Evolutionary conservation across 2,797 vertebrate genomes (phyloP).

Genomic region (Halcyon badia): DNA sequence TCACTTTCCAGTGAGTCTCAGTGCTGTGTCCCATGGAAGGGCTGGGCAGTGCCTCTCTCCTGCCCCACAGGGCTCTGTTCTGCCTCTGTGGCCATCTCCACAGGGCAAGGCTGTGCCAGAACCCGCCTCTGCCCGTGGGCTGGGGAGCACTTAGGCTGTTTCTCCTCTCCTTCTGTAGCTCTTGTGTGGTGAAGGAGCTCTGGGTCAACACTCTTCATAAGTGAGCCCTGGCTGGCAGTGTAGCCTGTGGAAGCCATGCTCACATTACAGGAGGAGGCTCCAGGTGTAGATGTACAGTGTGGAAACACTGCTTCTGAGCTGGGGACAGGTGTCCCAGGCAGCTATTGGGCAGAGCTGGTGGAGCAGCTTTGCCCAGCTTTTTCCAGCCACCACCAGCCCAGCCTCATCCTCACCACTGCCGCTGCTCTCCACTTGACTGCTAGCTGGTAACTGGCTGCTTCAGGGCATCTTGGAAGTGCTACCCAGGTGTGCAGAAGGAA

Average conservation of each 20-base stretch:
- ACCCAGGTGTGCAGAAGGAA: too few species aligned
- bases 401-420: not conserved
- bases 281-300: too few species aligned
- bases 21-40: not conserved
- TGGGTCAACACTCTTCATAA: not conserved
- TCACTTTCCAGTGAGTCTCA: not conserved
- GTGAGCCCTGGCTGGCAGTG: not conserved
- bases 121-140: not conserved
- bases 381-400: not conserved
- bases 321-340: too few species aligned
- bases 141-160: not conserved
- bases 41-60: not conserved
- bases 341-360: not conserved
- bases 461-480: not conserved
- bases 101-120: not conserved
- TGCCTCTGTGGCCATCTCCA: not conserved
- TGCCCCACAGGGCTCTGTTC: not conserved
- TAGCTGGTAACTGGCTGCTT: accelerated
- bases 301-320: not conserved
- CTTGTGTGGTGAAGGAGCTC: too few species aligned
- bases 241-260: not conserved
- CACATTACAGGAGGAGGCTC: not conserved
- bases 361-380: not conserved
- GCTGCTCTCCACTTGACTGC: not conserved
- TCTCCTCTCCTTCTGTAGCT: too few species aligned